A percentile compares a stretch with the other conserved stretches of the same genome.
Conservation (phyloP, 2,113 vertebrate species). For the Ranitomeya imitator region DNA sequence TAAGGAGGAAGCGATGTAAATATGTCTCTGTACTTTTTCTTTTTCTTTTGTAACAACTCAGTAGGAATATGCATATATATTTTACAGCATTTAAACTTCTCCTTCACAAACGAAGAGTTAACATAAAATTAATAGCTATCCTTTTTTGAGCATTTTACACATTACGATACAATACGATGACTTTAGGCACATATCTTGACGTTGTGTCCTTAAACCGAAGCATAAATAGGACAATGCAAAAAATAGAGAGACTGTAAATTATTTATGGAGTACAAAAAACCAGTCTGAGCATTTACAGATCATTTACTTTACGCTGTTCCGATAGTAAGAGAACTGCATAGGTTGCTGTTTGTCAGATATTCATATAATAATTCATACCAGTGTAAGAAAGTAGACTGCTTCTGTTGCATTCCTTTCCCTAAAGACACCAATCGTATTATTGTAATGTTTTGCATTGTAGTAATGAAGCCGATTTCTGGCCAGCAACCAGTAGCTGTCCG, state of each 20-base stretch:
- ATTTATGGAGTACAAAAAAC: not conserved
- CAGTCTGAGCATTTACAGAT: not conserved
- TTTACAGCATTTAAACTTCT: not conserved
- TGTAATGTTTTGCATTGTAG: too few species aligned
- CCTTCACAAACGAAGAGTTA: not conserved
- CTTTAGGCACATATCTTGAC: not conserved
- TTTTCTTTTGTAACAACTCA: not conserved
- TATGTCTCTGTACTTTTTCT: slow-evolving; percentile 9
- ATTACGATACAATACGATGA: not conserved
- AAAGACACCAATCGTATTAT: too few species aligned
- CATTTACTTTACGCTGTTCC: not conserved
- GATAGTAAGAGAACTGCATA: not conserved
- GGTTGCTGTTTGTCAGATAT: not conserved
- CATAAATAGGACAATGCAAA: not conserved
- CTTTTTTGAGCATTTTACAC: not conserved
- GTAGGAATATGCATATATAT: too few species aligned
- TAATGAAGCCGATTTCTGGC: too few species aligned
- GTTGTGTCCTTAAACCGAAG: not conserved
- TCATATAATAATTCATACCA: not conserved
- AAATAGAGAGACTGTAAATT: not conserved
- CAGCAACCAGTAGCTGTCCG: too few species aligned
- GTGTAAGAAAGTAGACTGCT: too few species aligned
- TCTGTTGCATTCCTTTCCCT: too few species aligned
- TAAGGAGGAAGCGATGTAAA: slow-evolving; percentile 6
- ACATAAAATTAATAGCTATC: not conserved